Percentiles rank a stretch among this genome's conserved stretches.
phyloP scores from a whole-genome alignment of 1,140 invertebrate species.

The Holotrichia oblita region DNA sequence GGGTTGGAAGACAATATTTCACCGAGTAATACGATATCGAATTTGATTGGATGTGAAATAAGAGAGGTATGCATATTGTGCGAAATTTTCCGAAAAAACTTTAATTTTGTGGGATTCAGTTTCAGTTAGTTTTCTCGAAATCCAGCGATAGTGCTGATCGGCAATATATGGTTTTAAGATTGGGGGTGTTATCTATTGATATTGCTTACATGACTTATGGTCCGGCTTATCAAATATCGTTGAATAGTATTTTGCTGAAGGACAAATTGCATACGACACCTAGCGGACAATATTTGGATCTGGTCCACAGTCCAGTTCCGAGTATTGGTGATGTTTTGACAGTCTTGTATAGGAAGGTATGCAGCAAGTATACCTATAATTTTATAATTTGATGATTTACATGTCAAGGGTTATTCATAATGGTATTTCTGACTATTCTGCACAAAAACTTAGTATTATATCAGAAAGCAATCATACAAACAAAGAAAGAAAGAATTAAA shows the following conservation, averaged over 20 bases:
- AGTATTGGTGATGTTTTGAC: constrained; percentile 71
- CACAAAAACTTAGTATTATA: too few relatives aligned
- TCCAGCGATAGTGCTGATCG: constrained; percentile 74
- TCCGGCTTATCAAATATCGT: constrained; percentile 77
- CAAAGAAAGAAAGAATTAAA: too few relatives aligned
- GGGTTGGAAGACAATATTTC: constrained; percentile 88
- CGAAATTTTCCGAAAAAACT: background rate
- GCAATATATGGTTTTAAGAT: constrained; percentile 79
- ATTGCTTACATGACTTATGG: constrained; percentile 82
- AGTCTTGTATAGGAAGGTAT: too few relatives aligned
- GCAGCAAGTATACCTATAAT: too few relatives aligned
- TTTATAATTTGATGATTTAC: too few relatives aligned
- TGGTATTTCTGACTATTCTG: too few relatives aligned
- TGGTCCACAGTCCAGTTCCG: constrained; percentile 68
- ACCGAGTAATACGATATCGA: constrained; percentile 76
- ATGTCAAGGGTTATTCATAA: too few relatives aligned
- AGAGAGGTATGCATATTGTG: constrained; percentile 66
- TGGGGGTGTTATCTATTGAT: constrained; percentile 77
- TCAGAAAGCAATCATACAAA: too few relatives aligned
- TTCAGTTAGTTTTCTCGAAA: constrained; percentile 63
- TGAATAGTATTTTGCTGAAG: constrained; percentile 77
- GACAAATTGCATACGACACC: constrained; percentile 81
- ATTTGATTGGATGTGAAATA: constrained; percentile 76
- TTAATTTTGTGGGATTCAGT: constrained; percentile 49
- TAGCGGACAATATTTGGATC: constrained; percentile 80